Percentiles rank a stretch among this genome's conserved stretches.
These are phyloP conservation scores for Fringilla coelebs DNA, from an alignment of 2,797 vertebrate genomes.

Conservation along the genomic window DNA sequence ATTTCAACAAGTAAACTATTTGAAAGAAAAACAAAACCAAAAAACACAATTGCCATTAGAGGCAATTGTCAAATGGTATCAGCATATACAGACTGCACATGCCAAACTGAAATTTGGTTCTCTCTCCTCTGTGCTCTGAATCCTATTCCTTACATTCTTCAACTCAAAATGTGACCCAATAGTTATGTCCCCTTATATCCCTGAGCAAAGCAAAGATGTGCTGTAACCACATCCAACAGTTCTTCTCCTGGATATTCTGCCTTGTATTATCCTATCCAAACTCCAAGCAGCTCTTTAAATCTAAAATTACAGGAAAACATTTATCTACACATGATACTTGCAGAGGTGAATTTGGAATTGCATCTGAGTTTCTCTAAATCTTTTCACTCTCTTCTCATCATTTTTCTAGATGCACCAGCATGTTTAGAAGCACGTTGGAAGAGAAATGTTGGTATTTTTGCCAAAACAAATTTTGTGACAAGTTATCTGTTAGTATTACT, in stretches of 20 bases:
- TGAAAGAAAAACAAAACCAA: neutral
- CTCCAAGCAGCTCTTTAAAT: neutral
- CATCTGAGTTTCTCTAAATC: neutral
- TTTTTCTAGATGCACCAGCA: neutral
- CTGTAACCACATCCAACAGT: neutral
- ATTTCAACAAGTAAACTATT: neutral
- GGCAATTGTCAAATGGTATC: neutral
- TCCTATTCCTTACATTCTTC: neutral
- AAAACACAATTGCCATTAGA: neutral
- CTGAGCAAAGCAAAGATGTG: neutral
- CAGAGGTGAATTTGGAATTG: neutral
- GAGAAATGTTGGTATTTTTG: neutral
- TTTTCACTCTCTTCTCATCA: neutral
- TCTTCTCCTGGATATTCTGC: neutral
- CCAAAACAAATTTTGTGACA: neutral
- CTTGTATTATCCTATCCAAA: neutral
- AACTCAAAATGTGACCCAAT: neutral
- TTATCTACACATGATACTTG: neutral
- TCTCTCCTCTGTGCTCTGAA: neutral
- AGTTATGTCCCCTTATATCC: neutral
- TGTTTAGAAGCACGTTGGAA: accelerated
- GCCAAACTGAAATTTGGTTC: neutral
- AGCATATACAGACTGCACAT: neutral
- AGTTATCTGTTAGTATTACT: neutral
- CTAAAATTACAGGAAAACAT: neutral